Percentiles rank a stretch among this genome's conserved stretches.
phyloP scores from a whole-genome alignment of 2,888 invertebrate genomes.

The Cheilosia scutellata region DNA sequence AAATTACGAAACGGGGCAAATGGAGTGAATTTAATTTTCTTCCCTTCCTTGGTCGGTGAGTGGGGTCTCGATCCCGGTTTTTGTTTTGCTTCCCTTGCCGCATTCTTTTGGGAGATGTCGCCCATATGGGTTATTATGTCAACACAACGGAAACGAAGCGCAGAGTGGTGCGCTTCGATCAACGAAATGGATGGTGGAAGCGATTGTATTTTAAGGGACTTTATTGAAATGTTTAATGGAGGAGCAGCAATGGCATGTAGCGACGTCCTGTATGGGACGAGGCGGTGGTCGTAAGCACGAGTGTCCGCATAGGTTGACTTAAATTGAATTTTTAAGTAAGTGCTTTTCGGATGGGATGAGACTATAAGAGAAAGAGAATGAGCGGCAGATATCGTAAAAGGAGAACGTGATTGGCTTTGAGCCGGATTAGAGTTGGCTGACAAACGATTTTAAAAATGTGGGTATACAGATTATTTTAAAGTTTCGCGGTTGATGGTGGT shows the following conservation, averaged over 20 bases:
- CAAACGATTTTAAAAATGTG: slow-evolving; percentile 16
- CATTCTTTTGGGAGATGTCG: slow-evolving; percentile 34
- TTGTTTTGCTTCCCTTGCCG: neutral
- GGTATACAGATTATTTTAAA: slow-evolving; percentile 2
- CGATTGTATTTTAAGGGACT: slow-evolving; percentile 62
- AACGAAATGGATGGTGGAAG: slow-evolving; percentile 56
- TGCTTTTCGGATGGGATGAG: neutral
- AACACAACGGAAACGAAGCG: slow-evolving; percentile 36
- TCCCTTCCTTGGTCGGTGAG: neutral
- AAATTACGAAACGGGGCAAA: slow-evolving; percentile 58
- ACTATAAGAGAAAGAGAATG: neutral
- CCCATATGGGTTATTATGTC: slow-evolving; percentile 57
- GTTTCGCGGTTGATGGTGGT: neutral
- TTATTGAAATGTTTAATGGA: slow-evolving; percentile 64
- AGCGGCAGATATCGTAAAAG: slow-evolving; percentile 31
- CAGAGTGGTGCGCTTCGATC: slow-evolving; percentile 47
- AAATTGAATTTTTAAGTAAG: slow-evolving; percentile 67
- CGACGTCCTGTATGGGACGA: neutral
- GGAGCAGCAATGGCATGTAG: slow-evolving; percentile 21
- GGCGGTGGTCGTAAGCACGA: neutral
- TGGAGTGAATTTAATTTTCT: slow-evolving; percentile 72
- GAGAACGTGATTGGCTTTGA: slow-evolving; percentile 43
- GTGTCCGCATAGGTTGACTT: slow-evolving; percentile 24
- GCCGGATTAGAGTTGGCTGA: slow-evolving; percentile 12
- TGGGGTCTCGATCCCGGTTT: neutral